These are phyloP conservation scores for Apamea sordens DNA, from an alignment of 2,888 invertebrate species.

Conservation along the genomic window DNA sequence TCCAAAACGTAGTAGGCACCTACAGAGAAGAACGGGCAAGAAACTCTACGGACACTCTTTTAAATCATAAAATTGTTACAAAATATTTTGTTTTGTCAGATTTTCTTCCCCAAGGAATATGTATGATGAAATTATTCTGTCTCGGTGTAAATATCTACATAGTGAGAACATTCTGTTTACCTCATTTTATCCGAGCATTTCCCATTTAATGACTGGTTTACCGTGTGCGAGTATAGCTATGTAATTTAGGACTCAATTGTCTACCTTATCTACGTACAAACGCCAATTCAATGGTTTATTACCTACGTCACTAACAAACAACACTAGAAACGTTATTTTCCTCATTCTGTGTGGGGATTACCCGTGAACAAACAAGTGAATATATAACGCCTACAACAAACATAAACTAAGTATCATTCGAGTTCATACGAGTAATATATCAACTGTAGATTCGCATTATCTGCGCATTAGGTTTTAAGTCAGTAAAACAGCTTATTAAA, in stretches of 20 bases:
- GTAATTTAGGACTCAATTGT: conserved; percentile 12
- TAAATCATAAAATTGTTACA: too few species aligned
- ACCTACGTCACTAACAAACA: conserved; percentile 36
- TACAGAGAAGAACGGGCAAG: too few species aligned
- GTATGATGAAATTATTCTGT: conserved; percentile 11
- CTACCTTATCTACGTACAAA: conserved; percentile 1
- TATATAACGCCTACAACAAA: conserved; percentile 8
- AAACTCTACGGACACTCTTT: too few species aligned
- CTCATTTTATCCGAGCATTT: conserved; percentile 4
- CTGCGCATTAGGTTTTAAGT: conserved; percentile 17
- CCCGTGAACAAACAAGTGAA: conserved; percentile 42
- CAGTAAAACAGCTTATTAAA: neutral
- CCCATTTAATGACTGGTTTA: conserved; percentile 6
- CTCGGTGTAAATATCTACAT: neutral
- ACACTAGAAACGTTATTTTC: conserved; percentile 49
- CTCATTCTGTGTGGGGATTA: conserved; percentile 54
- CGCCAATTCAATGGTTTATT: conserved; percentile 29
- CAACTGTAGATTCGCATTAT: conserved; percentile 20
- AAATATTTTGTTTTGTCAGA: neutral
- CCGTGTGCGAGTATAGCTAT: neutral
- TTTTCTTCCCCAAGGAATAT: neutral
- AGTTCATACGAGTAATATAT: conserved; percentile 1
- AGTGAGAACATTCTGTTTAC: neutral
- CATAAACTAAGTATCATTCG: neutral
- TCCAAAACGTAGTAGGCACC: too few species aligned